Conservation (phyloP, 2,888 invertebrate species). For the Meteorus cinctellus region DNA sequence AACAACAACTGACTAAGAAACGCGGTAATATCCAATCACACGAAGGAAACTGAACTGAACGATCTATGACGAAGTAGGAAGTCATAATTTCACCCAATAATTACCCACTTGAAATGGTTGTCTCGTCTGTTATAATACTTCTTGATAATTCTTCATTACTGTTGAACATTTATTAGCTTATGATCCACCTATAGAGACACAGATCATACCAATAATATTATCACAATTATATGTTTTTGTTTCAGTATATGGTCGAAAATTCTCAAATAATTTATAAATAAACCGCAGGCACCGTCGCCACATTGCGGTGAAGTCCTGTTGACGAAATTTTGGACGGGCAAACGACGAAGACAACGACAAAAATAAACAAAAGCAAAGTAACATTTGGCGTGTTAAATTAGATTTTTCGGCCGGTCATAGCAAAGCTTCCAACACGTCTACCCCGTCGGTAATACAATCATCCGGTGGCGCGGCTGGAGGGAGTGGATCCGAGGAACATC, state of each 20-base stretch:
- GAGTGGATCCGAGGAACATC: constrained; percentile 59
- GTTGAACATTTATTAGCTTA: constrained; percentile 12
- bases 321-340: constrained; percentile 26
- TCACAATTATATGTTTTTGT: constrained; percentile 49
- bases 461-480: constrained; percentile 69
- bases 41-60: constrained; percentile 2
- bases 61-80: constrained; percentile 26
- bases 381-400: constrained; percentile 12
- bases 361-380: background rate
- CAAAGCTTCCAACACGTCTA: constrained; percentile 73
- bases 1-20: background rate
- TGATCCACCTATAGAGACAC: background rate
- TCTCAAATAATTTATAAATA: constrained; percentile 64
- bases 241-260: constrained; percentile 65
- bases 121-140: background rate
- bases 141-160: background rate
- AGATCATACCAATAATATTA: constrained; percentile 10
- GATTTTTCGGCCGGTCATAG: constrained; percentile 39
- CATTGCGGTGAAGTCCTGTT: constrained; percentile 36
- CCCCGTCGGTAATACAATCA: constrained; percentile 73
- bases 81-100: constrained; percentile 46
- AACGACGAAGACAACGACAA: constrained; percentile 14
- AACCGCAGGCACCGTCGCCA: constrained; percentile 37
- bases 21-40: constrained; percentile 13
- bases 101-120: background rate